Conservation (phyloP, 92 coral and sea anemone genomes). For the Epizoanthus fatuus region DNA sequence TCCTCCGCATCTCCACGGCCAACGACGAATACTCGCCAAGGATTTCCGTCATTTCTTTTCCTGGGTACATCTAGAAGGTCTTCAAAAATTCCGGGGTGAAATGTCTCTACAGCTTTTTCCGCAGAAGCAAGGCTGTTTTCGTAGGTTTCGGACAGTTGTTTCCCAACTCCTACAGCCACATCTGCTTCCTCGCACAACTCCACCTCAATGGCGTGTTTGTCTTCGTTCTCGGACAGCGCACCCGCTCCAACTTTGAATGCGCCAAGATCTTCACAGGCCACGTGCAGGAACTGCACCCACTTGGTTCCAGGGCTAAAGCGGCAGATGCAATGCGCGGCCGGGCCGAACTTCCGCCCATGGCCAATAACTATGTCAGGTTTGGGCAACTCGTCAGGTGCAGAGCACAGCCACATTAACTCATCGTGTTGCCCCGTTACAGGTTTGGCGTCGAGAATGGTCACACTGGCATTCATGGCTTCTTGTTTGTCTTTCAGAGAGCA, state of each 20-base stretch:
- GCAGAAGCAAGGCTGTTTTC: neutral
- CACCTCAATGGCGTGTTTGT: too few species aligned
- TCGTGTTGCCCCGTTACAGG: constrained; percentile 19
- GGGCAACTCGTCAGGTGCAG: neutral
- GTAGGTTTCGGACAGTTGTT: neutral
- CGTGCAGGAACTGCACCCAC: too few species aligned
- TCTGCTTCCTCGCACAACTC: too few species aligned
- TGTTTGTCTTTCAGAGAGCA: too few species aligned
- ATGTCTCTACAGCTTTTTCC: neutral
- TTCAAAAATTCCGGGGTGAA: neutral
- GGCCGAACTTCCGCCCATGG: constrained; percentile 18
- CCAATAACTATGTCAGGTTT: constrained; percentile 21
- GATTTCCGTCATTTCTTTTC: neutral
- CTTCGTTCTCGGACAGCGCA: neutral
- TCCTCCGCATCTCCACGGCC: constrained; percentile 13
- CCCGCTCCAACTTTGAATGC: neutral
- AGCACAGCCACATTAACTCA: constrained; percentile 12
- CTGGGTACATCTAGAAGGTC: neutral
- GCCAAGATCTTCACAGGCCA: neutral
- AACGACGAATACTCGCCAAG: constrained; percentile 5
- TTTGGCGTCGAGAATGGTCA: too few species aligned
- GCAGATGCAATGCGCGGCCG: constrained; percentile 21
- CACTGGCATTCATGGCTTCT: too few species aligned
- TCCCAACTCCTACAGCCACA: too few species aligned
- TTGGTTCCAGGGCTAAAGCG: neutral